Percentiles rank a stretch among this genome's conserved stretches.
phyloP scores from a whole-genome alignment of 2,888 invertebrate species.

The Erynnis tages region DNA sequence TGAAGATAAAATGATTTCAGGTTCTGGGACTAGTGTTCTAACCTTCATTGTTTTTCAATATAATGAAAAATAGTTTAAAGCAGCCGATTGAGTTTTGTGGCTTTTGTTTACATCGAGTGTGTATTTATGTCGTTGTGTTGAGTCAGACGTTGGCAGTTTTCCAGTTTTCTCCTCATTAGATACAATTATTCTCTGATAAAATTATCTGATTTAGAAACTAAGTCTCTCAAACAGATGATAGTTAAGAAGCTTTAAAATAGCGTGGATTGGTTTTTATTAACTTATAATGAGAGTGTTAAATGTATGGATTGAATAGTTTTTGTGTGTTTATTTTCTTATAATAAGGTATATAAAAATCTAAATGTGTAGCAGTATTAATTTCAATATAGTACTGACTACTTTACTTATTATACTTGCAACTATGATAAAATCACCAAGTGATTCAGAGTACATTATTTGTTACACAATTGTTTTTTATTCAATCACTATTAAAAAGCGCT shows the following conservation, averaged over 20 bases:
- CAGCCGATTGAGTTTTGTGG: slow-evolving; percentile 37
- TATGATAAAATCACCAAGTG: no score
- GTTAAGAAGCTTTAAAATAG: slow-evolving; percentile 13
- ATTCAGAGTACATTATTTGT: no score
- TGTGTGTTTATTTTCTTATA: no score
- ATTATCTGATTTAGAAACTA: slow-evolving; percentile 41
- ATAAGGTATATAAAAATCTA: no score
- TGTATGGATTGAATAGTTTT: no score
- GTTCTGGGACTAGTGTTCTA: background rate
- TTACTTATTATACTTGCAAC: no score
- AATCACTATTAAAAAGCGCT: no score
- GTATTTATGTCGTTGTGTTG: slow-evolving; percentile 53
- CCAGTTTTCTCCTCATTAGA: slow-evolving; percentile 65
- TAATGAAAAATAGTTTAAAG: slow-evolving; percentile 33
- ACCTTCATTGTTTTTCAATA: slow-evolving; percentile 33
- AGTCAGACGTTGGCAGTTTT: slow-evolving; percentile 51
- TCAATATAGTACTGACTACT: no score
- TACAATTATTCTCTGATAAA: slow-evolving; percentile 54
- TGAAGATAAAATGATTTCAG: slow-evolving; percentile 53
- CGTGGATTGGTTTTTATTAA: background rate
- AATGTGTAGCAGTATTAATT: no score
- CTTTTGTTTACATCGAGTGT: slow-evolving; percentile 32
- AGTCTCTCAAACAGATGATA: slow-evolving; percentile 3
- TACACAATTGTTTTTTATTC: no score
- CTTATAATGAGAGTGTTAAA: no score